phyloP scores from a whole-genome alignment of 2,797 vertebrate species.

The Phaenicophaeus curvirostris region DNA sequence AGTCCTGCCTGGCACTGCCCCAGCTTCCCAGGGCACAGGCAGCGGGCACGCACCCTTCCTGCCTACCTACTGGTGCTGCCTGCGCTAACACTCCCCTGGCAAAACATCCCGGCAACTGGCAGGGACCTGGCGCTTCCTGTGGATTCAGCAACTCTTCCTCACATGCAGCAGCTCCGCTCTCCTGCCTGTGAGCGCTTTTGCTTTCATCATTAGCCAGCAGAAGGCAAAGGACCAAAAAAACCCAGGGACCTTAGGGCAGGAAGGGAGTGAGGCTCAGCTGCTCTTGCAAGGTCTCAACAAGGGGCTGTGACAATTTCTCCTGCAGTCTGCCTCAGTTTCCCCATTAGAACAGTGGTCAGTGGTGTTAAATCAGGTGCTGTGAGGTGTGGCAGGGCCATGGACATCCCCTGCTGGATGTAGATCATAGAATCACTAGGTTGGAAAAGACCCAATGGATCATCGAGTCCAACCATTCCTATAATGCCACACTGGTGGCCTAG shows the following conservation, averaged over 20 bases:
- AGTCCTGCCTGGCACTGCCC: background rate
- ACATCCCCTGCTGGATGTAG: background rate
- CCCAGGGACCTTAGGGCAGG: background rate
- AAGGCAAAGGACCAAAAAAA: background rate
- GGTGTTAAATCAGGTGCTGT: background rate
- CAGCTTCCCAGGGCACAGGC: background rate
- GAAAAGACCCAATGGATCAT: too few species aligned
- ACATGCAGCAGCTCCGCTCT: background rate
- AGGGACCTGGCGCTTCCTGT: background rate
- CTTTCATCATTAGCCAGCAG: background rate
- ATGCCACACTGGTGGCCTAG: fast-evolving
- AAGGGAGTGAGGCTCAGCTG: background rate
- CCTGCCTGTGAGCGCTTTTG: background rate
- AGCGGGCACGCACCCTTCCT: background rate
- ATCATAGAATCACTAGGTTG: too few species aligned
- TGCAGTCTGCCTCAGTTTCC: background rate
- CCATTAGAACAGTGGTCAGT: background rate
- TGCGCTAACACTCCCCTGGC: background rate
- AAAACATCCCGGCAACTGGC: background rate
- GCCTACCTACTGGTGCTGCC: background rate
- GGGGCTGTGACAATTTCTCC: background rate
- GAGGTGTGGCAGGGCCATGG: background rate
- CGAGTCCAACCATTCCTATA: too few species aligned
- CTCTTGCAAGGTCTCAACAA: background rate
- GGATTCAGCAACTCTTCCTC: background rate